Conservation (phyloP, 2,113 vertebrate species). For the Tyto alba region DNA sequence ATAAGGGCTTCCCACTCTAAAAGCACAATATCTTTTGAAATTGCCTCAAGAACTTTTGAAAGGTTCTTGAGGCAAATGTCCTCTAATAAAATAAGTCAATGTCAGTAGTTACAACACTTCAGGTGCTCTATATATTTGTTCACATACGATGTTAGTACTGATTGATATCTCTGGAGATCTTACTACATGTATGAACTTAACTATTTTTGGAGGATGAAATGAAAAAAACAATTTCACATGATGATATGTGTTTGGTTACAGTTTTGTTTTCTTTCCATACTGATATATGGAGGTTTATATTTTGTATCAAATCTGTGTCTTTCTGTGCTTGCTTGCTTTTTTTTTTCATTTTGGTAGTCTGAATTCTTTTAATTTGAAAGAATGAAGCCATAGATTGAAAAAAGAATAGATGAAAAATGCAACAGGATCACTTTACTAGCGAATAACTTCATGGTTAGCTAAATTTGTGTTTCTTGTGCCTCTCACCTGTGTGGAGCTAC, state of each 20-base stretch:
- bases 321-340: not conserved
- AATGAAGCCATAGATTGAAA: not conserved
- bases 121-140: not conserved
- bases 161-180: not conserved
- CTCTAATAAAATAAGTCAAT: conserved; percentile 5
- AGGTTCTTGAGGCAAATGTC: not conserved
- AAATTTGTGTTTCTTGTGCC: not conserved
- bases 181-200: not conserved
- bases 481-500: not conserved
- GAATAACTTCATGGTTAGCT: not conserved
- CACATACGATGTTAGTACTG: not conserved
- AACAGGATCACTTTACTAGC: not conserved
- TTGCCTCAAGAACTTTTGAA: not conserved
- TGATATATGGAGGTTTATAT: not conserved
- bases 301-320: not conserved
- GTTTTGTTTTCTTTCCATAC: not conserved
- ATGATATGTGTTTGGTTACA: not conserved
- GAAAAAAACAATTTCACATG: not conserved
- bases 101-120: not conserved
- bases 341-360: not conserved
- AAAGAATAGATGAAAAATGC: not conserved
- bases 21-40: not conserved
- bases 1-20: not conserved
- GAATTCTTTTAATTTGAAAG: not conserved
- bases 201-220: not conserved